Base-by-base conservation (phyloP, 2,888 invertebrate species). In the Drosophila nigricruria region DNA sequence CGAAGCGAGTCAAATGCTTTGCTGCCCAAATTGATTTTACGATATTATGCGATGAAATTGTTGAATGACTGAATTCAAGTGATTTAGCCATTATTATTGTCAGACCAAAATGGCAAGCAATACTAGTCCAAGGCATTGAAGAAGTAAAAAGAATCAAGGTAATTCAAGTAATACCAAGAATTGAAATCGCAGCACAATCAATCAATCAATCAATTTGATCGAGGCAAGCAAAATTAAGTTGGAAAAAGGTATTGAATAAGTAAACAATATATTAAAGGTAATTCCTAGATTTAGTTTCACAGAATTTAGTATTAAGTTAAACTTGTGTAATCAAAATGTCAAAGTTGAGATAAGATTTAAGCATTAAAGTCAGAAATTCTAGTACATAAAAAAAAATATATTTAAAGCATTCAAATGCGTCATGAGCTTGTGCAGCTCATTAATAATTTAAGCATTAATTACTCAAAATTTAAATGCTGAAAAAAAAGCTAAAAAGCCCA, bases 21-120 rank as follows among this genome's bases (percentile, higher is more conserved):
- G 56, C 53, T 61, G 38, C 5, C 45, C 9, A 65, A 83, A 86
- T 86, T 81, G 79, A 81, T 74, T 81, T 79, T 77, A 9, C 34
- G 25, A 53, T 73, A 62, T 79, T 70, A 67, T 23, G 60, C 40
- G n/a, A 49, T 32, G 43, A 34, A 36, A 57, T 45, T 56, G 20
- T 63, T 56, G 42, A 75, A 76, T 79, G 75, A 71, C 70, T 38
- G 18, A 79, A 82, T 75, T 77, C 71, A 76, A 72, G 65, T 64
- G 79, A 67, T 75, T 82, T 77, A 61, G 66, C 57, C 68, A 60
- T 74, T 70, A 72, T 63, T 59, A n/a, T n/a, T 5, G 61, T 20
- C 70, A 76, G 70, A 27, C 0, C 38, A 5, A 82, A 80, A 69
- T 61, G 58, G 45, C 49, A 61, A 59, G 38, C 32, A 23, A 57